Evolutionary conservation across 2,888 invertebrate genomes (phyloP).

Genomic region (Drosophila lutescens): DNA sequence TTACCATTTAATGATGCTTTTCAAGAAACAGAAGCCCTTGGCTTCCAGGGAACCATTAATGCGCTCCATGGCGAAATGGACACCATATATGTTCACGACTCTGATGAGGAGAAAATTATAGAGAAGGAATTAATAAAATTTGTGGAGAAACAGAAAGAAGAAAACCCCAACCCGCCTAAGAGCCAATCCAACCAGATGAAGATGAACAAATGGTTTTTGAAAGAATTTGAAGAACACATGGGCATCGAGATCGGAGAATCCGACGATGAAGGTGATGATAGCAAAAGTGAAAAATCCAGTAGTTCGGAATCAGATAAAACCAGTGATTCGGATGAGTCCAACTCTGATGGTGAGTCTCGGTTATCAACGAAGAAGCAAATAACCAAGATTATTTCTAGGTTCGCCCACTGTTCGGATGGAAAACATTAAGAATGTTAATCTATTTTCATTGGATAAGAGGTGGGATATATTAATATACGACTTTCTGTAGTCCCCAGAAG

Average conservation of each 20-base stretch:
- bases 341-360: neutral
- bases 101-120: too few relatives aligned
- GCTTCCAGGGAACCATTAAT: too few relatives aligned
- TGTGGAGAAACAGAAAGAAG: neutral
- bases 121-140: neutral
- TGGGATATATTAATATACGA: neutral
- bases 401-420: neutral
- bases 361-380: too few relatives aligned
- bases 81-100: neutral
- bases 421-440: neutral
- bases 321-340: conserved; percentile 3
- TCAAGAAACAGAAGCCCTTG: too few relatives aligned
- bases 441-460: neutral
- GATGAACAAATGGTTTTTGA: conserved; percentile 12
- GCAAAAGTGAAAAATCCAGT: neutral
- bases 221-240: conserved; percentile 7
- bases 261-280: neutral
- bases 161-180: neutral
- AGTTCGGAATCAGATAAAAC: neutral
- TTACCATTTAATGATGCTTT: too few relatives aligned
- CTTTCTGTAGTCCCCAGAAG: accelerated
- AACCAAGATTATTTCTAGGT: neutral
- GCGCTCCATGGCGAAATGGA: neutral
- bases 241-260: conserved; percentile 1
- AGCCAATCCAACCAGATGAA: neutral